Base-by-base conservation (phyloP, 2,888 invertebrate species). In the Himalopsyche tibetana region DNA sequence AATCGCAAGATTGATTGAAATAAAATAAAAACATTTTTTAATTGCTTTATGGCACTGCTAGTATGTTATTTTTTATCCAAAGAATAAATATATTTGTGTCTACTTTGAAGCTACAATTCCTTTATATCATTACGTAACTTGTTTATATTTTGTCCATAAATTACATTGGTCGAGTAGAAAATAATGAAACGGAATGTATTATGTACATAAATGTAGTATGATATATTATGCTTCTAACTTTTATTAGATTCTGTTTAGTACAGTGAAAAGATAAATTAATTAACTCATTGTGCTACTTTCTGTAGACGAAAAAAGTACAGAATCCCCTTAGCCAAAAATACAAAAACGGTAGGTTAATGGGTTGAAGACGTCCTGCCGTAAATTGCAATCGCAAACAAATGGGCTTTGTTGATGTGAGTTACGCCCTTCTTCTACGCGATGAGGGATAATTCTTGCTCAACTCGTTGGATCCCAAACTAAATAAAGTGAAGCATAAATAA, bases 381-480 rank as follows among this genome's bases (percentile, higher is more conserved):
- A 83, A 83, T 83, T 83, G 83, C 83, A 83, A 83, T 69, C 45
- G 69, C 83, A 83, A 83, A 83, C 83, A 83, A 83, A 83, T 83
- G 83, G 83, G 36, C 83, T 83, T 83, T 83, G 83, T 83, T 83
- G 83, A 83, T 83, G 83, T 79, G 83, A 83, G 83, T 83, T 83
- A 83, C 83, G 69, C n/a, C 45, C 69, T 74, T 83, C 79, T 81
- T 81, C 55, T 81, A 42, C 81, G 51, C 19, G 81, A 36, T 36
- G n/a, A 42, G 12, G 80, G n/a, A 36, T 55, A 81, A 81, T 17
- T 81, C 81, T 28, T n/a, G 40, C 45, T 45, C 36, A 74, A 74
- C 74, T 28, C 74, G 74, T 74, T 74, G 38, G 36, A 74, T 36
- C 74, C 74, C 36, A 74, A 12, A 74, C 15, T 51, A 51, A 51